These are phyloP conservation scores for Dusona sp. DNA, from an alignment of 2,888 invertebrate genomes.

Conservation along the genomic window DNA sequence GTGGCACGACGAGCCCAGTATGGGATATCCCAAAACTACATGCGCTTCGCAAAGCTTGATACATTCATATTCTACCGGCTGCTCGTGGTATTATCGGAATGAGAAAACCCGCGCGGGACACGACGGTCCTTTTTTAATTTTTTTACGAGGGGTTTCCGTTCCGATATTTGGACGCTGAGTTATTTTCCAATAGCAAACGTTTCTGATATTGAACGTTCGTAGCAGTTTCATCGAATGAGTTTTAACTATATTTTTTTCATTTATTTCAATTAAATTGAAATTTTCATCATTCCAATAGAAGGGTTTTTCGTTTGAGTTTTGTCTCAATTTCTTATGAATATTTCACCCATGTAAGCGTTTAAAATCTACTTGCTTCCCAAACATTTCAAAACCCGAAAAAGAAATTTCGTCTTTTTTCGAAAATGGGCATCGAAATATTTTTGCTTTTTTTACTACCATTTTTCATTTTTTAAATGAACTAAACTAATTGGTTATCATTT, in stretches of 20 bases:
- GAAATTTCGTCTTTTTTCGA: not conserved
- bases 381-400: not conserved
- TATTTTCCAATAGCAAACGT: not conserved
- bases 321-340: too few relatives aligned
- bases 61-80: conserved; percentile 39
- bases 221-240: not conserved
- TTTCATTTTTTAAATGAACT: not conserved
- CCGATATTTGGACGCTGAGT: not conserved
- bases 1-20: conserved; percentile 57
- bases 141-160: conserved; percentile 39
- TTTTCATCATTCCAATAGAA: not conserved
- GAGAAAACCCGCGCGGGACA: conserved; percentile 38
- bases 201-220: not conserved
- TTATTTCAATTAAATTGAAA: not conserved
- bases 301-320: too few relatives aligned
- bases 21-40: conserved; percentile 55
- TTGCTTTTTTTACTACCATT: not conserved
- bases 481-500: not conserved
- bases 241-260: not conserved
- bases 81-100: conserved; percentile 50
- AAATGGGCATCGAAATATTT: not conserved
- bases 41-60: conserved; percentile 41
- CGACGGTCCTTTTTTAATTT: conserved; percentile 28
- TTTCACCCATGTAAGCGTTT: too few relatives aligned
- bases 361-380: not conserved